Base-by-base conservation (phyloP, 2,888 invertebrate species). In the Amphipoea lucens region DNA sequence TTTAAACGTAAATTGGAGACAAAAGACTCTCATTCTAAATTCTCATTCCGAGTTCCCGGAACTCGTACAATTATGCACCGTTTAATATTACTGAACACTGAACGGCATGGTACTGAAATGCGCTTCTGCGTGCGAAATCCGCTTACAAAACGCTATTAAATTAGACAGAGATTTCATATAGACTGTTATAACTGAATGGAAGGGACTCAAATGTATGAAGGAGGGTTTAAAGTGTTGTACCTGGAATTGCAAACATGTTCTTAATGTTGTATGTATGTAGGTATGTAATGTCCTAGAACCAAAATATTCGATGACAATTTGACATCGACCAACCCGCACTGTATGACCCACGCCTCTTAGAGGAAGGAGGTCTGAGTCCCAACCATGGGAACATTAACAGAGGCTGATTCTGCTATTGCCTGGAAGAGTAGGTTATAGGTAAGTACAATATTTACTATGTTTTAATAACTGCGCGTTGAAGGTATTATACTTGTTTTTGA, bases 1-100 rank as follows among this genome's bases (percentile, higher is more conserved):
- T 76, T 70, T 51, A 63, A 75, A 82, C 65, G 62, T 66, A 74
- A 82, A 85, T 62, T 78, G 4, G 6, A 63, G 62, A 45, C 12
- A 29, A 74, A 73, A 84, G 29, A 54, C 14, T 60, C 23, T 51
- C 29, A 68, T 69, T 63, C 17, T 20, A n/a, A 17, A 67, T 81
- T 78, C 67, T 36, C 29, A 67, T 78, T 82, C 29, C 29, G 29
- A 63, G 68, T 78, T 86, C 36, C 12, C 29, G 14, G 51, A 72
- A 67, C 76, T 69, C 23, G 48, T 73, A 29, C 29, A 45, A 69
- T 72, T 51, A 68, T 66, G 62, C 40, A n/a, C 20, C 12, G 67
- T 51, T 63, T 83, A 29, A 68, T 74, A 71, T 48, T 66, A 78
- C 78, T 29, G 42, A 42, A 42, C 17, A 42, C 60, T 66, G 72